Conservation (phyloP, 2,797 vertebrate genomes). For the Eleutherodactylus coqui region DNA sequence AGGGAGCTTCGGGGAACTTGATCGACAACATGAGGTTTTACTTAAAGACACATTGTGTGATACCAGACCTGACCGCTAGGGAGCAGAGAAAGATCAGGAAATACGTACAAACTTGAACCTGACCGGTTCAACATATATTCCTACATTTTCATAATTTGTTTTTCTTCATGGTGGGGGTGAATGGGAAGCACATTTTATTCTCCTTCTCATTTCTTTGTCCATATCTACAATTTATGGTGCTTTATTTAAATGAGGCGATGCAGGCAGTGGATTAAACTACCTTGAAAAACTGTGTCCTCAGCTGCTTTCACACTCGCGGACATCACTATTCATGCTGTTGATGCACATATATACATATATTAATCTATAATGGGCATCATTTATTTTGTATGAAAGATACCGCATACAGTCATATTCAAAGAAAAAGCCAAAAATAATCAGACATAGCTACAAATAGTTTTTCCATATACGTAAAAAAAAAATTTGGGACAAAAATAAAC, state of each 20-base stretch:
- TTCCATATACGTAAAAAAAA: not conserved
- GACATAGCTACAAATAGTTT: not conserved
- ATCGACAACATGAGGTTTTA: slow-evolving; percentile 62
- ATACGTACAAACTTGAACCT: slow-evolving; percentile 86
- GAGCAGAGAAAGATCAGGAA: slow-evolving; percentile 95
- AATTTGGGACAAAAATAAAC: not conserved
- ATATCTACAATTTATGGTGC: slow-evolving; percentile 66
- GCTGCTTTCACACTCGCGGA: slow-evolving; percentile 12
- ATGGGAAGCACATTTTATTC: slow-evolving; percentile 56
- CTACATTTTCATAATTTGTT: slow-evolving; percentile 65
- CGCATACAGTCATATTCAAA: no score
- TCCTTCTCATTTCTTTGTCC: slow-evolving; percentile 70
- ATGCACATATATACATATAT: slow-evolving; percentile 29
- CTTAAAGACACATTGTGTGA: slow-evolving; percentile 54
- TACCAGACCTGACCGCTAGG: slow-evolving; percentile 81
- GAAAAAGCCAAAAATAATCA: not conserved
- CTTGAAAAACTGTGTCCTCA: not conserved
- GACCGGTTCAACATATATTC: slow-evolving; percentile 80
- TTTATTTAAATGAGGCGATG: slow-evolving; percentile 48
- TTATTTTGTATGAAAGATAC: not conserved
- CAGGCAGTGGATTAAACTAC: slow-evolving; percentile 44
- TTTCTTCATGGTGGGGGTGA: slow-evolving; percentile 65
- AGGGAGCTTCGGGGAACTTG: slow-evolving; percentile 54
- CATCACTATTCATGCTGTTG: not conserved
- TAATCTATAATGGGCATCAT: not conserved